Evolutionary conservation across 2,888 invertebrate genomes (phyloP).

Genomic region (Helleia helle): DNA sequence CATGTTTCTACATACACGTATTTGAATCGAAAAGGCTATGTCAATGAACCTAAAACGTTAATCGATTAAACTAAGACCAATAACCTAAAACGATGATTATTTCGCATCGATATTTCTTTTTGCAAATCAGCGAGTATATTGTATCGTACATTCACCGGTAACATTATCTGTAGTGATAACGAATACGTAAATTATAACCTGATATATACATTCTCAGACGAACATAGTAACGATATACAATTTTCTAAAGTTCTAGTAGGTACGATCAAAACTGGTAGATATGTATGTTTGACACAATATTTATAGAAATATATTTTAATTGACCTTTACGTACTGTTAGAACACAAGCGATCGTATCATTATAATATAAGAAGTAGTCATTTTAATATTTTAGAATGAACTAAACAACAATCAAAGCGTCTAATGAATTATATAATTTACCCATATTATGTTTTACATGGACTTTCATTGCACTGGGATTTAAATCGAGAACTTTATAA

Average conservation of each 20-base stretch:
- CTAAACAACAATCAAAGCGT: too few species aligned
- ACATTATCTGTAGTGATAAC: slow-evolving; percentile 30
- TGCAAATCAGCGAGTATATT: slow-evolving; percentile 13
- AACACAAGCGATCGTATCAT: too few species aligned
- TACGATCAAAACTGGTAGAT: not conserved
- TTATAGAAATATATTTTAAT: not conserved
- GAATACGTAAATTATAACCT: slow-evolving; percentile 8
- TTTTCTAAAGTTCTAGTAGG: not conserved
- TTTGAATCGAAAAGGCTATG: not conserved
- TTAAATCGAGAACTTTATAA: too few species aligned
- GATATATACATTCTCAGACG: too few species aligned
- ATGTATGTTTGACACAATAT: not conserved
- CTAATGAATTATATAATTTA: too few species aligned
- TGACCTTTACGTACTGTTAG: slow-evolving; percentile 40
- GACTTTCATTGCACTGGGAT: too few species aligned
- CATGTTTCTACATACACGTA: too few species aligned
- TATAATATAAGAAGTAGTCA: too few species aligned
- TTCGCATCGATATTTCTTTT: not conserved
- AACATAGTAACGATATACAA: too few species aligned
- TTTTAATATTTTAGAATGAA: too few species aligned
- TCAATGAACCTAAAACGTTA: not conserved
- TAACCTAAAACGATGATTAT: not conserved
- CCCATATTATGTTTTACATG: too few species aligned
- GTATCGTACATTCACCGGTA: slow-evolving; percentile 47
- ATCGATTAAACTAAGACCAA: not conserved